A percentile compares a stretch with the other conserved stretches of the same genome.
These are phyloP conservation scores for Condylostylus longicornis DNA, from an alignment of 1,140 invertebrate genomes.

Conservation along the genomic window DNA sequence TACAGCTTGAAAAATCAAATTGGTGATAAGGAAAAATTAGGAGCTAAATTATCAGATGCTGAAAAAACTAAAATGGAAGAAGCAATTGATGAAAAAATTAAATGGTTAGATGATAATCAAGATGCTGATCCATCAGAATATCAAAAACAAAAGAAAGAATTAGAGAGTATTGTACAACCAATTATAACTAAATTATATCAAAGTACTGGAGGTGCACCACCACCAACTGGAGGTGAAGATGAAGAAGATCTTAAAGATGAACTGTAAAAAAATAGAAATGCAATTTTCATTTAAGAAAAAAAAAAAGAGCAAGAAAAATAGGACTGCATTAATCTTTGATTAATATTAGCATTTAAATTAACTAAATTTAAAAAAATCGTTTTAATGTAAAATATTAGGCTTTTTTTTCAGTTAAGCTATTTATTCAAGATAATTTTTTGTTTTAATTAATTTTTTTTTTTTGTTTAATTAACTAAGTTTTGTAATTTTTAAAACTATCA, in stretches of 20 bases:
- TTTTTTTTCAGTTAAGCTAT: too few species aligned
- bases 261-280: conserved; percentile 63
- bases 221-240: conserved; percentile 45
- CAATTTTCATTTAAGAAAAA: too few species aligned
- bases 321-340: too few species aligned
- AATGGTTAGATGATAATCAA: conserved; percentile 93
- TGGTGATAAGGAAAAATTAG: conserved; percentile 94
- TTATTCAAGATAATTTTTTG: too few species aligned
- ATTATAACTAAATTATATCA: conserved; percentile 97
- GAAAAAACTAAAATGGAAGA: conserved; percentile 94
- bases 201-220: conserved; percentile 58
- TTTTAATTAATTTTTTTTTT: too few species aligned
- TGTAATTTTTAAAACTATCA: too few species aligned
- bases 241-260: conserved; percentile 77
- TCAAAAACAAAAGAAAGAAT: conserved; percentile 93
- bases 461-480: too few species aligned
- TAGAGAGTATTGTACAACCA: conserved; percentile 90
- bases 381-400: too few species aligned
- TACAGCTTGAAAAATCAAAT: conserved; percentile 98
- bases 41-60: conserved; percentile 73
- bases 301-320: too few species aligned
- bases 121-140: conserved; percentile 89
- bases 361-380: too few species aligned
- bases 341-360: too few species aligned
- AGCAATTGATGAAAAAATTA: conserved; percentile 91